Evolutionary conservation across 2,797 vertebrate genomes (phyloP), one percentile per base, ranked within the genome.

Genomic region (Hephaestus fuliginosus): DNA sequence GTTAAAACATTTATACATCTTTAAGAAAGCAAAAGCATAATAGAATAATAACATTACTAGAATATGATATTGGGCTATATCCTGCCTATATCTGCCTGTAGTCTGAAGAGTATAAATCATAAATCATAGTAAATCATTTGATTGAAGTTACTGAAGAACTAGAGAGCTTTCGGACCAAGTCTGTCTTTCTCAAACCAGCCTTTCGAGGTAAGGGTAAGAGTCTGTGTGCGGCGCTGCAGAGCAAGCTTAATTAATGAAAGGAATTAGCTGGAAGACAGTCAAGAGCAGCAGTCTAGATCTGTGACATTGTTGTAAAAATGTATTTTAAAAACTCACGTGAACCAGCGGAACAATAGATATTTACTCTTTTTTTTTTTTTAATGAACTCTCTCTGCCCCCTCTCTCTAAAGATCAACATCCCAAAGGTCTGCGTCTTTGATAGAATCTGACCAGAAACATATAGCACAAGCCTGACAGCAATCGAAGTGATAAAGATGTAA

Each of bases 401-500:
- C n/a, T n/a, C 11, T 56, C 43, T 64, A 2, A 58, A 20, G n/a
- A 60, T 70, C 39, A 76, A 46, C n/a, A 2, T 58, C 46, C 20
- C 15, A 11, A 6, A 4, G n/a, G n/a, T 55, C 55, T 36, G 36
- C 11, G 20, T 25, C 46, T 28, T 46, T 44, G n/a, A 64, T 44
- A 13, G 57, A 60, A 41, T n/a, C n/a, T 65, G 11, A 48, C 41
- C 18, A 51, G 10, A 18, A 64, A 33, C 43, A 39, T 9, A 51
- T 15, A 39, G 14, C 53, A 2, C 0, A 12, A 51, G 18, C 67
- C 30, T 6, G 66, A 22, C 1, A 57, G 28, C 18, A 60, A 51
- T 44, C n/a, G n/a, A 41, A 70, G 28, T 82, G 77, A 58, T 74
- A 83, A 85, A 88, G 84, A 82, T 69, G 68, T 72, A 64, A 85